Percentiles rank a stretch among this genome's conserved stretches.
Evolutionary conservation across 2,797 vertebrate genomes (phyloP).

Genomic region (Dendrocincla fuliginosa): DNA sequence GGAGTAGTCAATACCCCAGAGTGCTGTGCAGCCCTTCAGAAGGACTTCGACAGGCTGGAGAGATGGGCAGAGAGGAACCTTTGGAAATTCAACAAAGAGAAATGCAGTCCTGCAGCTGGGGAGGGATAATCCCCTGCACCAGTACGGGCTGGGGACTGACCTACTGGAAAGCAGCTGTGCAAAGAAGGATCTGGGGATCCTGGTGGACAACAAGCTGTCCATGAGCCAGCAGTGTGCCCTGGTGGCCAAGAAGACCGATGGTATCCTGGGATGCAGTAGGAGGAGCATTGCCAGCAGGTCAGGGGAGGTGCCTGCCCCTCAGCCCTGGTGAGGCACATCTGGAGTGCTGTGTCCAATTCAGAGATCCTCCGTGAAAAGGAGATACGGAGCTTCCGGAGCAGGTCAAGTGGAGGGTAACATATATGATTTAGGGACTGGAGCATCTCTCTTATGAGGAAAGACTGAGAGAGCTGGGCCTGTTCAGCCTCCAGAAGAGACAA

Average conservation of each 20-base stretch:
- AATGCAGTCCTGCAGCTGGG: rapidly evolving
- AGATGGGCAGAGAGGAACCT: neutral
- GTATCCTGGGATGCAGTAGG: neutral
- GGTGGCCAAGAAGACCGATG: neutral
- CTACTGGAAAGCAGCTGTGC: neutral
- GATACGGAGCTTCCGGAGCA: neutral
- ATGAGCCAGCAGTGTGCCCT: neutral
- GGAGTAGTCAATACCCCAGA: neutral
- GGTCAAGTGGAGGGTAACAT: neutral
- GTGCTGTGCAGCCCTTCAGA: neutral
- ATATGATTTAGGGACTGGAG: neutral
- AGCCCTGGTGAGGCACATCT: neutral
- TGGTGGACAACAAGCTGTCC: neutral
- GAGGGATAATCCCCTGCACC: neutral
- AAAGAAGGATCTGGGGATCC: rapidly evolving
- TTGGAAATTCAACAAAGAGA: neutral
- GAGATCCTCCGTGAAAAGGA: neutral
- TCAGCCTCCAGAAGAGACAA: neutral
- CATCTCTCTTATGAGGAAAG: neutral
- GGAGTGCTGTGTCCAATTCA: neutral
- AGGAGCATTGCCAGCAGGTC: neutral
- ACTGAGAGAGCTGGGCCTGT: neutral
- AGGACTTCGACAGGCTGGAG: rapidly evolving
- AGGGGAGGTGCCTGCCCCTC: neutral
- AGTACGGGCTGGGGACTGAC: too few species aligned